A percentile compares a stretch with the other conserved stretches of the same genome.
Evolutionary conservation across 1,140 invertebrate species (phyloP).

Genomic region (Coelopa frigida): DNA sequence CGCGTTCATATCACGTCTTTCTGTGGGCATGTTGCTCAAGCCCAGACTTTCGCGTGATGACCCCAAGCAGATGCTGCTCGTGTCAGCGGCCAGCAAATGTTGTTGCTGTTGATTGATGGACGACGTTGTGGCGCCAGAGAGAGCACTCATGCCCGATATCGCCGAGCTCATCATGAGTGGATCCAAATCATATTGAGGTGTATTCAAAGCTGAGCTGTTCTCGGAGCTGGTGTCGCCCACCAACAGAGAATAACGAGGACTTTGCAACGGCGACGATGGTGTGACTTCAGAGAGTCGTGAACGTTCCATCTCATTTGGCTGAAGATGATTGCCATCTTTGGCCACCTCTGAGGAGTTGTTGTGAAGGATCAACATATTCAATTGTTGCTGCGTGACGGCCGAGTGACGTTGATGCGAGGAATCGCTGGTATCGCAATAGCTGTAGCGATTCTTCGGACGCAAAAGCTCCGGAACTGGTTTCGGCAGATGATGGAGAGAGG

Average conservation of each 20-base stretch:
- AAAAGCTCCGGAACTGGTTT: slow-evolving; percentile 11
- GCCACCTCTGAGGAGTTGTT: slow-evolving; percentile 16
- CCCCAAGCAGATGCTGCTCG: slow-evolving; percentile 24
- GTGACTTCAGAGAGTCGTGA: slow-evolving; percentile 35
- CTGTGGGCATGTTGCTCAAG: slow-evolving; percentile 17
- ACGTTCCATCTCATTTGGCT: slow-evolving; percentile 18
- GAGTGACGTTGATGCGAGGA: slow-evolving; percentile 3
- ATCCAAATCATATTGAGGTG: slow-evolving; percentile 42
- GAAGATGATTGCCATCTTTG: slow-evolving; percentile 13
- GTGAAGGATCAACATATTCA: too few species aligned
- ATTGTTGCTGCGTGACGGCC: slow-evolving; percentile 16
- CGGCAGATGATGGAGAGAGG: not conserved
- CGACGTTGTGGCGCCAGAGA: slow-evolving; percentile 22
- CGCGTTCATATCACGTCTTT: slow-evolving; percentile 39
- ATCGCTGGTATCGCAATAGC: slow-evolving; percentile 16
- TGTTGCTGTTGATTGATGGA: slow-evolving; percentile 33
- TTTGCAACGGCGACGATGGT: slow-evolving; percentile 36
- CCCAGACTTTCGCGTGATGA: slow-evolving; percentile 38
- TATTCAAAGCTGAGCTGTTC: slow-evolving; percentile 40
- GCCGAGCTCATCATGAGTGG: slow-evolving; percentile 34
- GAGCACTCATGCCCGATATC: slow-evolving; percentile 34
- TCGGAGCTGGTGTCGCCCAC: slow-evolving; percentile 33
- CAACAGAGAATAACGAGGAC: slow-evolving; percentile 40
- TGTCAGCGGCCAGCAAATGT: slow-evolving; percentile 26
- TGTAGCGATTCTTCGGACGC: slow-evolving; percentile 19